Conservation (phyloP, 2,797 vertebrate species). For the Tarsius wallacei region DNA sequence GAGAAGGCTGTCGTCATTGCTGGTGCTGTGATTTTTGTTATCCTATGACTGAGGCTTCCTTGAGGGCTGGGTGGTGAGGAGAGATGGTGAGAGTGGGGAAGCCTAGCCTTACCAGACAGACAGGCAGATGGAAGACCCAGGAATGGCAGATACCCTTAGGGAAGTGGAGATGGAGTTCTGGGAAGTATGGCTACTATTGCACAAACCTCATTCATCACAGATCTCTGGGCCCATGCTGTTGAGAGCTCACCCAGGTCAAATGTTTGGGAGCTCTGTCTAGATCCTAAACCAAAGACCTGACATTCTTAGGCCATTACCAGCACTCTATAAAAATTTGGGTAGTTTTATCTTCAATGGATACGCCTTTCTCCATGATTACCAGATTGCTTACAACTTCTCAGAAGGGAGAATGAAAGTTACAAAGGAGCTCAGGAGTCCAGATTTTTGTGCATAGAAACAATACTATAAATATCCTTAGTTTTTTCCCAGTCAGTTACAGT, state of each 20-base stretch:
- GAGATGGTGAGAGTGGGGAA: neutral
- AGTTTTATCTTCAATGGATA: neutral
- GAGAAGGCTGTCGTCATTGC: neutral
- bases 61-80: neutral
- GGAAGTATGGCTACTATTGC: neutral
- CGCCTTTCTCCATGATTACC: neutral
- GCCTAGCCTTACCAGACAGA: neutral
- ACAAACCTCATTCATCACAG: neutral
- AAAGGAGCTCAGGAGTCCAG: neutral
- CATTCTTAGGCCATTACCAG: neutral
- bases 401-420: neutral
- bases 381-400: slow-evolving; percentile 2
- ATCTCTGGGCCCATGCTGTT: neutral
- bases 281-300: neutral
- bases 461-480: neutral
- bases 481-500: neutral
- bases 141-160: neutral
- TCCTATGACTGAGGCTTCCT: neutral
- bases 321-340: neutral
- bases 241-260: neutral
- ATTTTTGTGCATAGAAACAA: neutral
- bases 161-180: neutral
- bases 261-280: neutral
- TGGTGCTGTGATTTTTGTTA: neutral
- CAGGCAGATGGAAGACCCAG: neutral